These are phyloP conservation scores for Scotopteryx bipunctaria DNA, from an alignment of 2,888 invertebrate species.

Conservation along the genomic window DNA sequence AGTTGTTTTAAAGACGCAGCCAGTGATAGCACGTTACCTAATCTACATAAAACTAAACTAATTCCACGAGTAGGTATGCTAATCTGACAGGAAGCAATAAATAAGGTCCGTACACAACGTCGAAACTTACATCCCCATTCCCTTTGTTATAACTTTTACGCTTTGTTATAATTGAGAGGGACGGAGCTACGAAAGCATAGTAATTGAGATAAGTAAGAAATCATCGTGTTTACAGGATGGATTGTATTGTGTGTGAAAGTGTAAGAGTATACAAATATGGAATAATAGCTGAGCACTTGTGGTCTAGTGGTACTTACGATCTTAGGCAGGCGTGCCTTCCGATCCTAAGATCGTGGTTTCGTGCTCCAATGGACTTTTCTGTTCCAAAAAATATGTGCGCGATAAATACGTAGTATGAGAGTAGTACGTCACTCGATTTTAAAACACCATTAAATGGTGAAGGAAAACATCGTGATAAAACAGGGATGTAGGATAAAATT, in stretches of 20 bases:
- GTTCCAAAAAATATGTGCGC: too few species aligned
- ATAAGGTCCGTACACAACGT: constrained; percentile 52
- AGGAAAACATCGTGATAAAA: too few species aligned
- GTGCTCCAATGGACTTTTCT: too few species aligned
- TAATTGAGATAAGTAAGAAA: constrained; percentile 17
- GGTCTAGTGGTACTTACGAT: too few species aligned
- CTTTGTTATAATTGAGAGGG: constrained; percentile 54
- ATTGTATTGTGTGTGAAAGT: background rate
- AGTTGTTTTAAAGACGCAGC: constrained; percentile 7
- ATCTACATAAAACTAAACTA: constrained; percentile 27
- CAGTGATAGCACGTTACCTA: constrained; percentile 15
- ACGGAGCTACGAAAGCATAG: constrained; percentile 10
- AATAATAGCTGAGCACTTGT: too few species aligned
- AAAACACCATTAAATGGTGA: too few species aligned
- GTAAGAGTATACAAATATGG: background rate
- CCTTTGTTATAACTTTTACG: constrained; percentile 60
- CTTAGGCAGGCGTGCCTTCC: too few species aligned
- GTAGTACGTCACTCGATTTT: too few species aligned
- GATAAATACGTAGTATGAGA: too few species aligned
- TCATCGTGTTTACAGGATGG: constrained; percentile 5
- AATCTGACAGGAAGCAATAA: constrained; percentile 61
- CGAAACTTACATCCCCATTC: constrained; percentile 51
- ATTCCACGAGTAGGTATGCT: constrained; percentile 45
- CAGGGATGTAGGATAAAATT: too few species aligned
- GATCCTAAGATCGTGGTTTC: too few species aligned